These are phyloP conservation scores for Emmelina monodactyla DNA, from an alignment of 2,888 invertebrate genomes.

Conservation along the genomic window DNA sequence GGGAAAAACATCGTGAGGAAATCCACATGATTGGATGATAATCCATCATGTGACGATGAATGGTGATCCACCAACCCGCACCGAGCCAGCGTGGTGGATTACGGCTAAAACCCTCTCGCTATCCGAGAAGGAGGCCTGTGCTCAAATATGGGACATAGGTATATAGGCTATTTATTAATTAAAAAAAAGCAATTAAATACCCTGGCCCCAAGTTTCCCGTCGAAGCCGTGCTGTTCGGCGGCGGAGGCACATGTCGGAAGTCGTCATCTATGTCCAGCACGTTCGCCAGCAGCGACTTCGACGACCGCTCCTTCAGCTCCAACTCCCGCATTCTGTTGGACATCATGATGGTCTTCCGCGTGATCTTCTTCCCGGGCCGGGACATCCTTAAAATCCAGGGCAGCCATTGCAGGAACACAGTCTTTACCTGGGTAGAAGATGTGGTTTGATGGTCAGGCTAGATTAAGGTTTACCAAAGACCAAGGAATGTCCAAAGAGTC, in stretches of 20 bases:
- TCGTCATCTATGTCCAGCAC: slow-evolving; percentile 96
- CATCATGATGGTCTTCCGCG: slow-evolving; percentile 88
- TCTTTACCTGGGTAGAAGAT: slow-evolving; percentile 96
- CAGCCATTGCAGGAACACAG: slow-evolving; percentile 95
- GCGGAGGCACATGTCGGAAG: slow-evolving; percentile 79
- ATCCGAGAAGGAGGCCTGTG: too few relatives aligned
- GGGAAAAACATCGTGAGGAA: too few relatives aligned
- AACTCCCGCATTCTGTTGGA: slow-evolving; percentile 91
- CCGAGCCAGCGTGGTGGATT: too few relatives aligned
- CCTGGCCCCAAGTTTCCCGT: slow-evolving; percentile 72
- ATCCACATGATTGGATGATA: too few relatives aligned
- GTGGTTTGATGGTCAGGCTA: too few relatives aligned
- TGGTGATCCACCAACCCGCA: too few relatives aligned
- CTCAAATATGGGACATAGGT: too few relatives aligned
- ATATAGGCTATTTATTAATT: too few relatives aligned
- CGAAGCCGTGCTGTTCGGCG: slow-evolving; percentile 66
- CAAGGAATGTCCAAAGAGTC: too few relatives aligned
- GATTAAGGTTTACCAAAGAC: too few relatives aligned
- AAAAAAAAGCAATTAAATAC: slow-evolving; percentile 38
- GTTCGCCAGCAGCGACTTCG: slow-evolving; percentile 92
- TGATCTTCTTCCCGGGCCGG: slow-evolving; percentile 94
- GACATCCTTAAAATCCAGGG: slow-evolving; percentile 97
- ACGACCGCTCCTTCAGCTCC: slow-evolving; percentile 92
- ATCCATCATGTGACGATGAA: too few relatives aligned
- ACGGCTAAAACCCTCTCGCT: too few relatives aligned